A percentile compares a stretch with the other conserved stretches of the same genome.
Conservation (phyloP, 2,797 vertebrate species). For the Dermochelys coriacea region DNA sequence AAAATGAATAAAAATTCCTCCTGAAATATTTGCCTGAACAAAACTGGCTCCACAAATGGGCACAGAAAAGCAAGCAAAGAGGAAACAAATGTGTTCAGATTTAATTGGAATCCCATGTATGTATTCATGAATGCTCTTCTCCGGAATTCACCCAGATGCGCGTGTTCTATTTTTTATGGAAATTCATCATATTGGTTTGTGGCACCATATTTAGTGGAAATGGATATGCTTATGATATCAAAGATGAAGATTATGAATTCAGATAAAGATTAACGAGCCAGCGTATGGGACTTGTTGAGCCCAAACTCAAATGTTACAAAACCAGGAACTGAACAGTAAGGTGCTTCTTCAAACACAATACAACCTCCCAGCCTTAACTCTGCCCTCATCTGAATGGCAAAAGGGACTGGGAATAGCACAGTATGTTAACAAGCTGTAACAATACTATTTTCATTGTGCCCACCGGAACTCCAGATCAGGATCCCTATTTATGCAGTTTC, state of each 20-base stretch:
- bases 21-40: neutral
- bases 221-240: neutral
- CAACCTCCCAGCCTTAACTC: neutral
- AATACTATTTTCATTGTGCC: neutral
- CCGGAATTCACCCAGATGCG: neutral
- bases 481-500: neutral
- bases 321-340: neutral
- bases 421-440: neutral
- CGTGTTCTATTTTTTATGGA: neutral
- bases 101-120: neutral
- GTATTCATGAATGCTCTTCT: neutral
- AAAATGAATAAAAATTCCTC: neutral
- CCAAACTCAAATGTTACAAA: conserved; percentile 12
- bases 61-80: neutral
- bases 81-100: neutral
- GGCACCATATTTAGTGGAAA: neutral
- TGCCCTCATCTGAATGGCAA: neutral
- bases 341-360: neutral
- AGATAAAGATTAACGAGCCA: neutral
- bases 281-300: neutral
- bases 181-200: neutral
- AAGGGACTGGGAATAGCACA: neutral
- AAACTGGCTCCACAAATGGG: neutral
- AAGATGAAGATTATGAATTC: neutral
- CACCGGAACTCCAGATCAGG: neutral